phyloP scores from a whole-genome alignment of 2,113 vertebrate genomes.

The Rhea pennata region DNA sequence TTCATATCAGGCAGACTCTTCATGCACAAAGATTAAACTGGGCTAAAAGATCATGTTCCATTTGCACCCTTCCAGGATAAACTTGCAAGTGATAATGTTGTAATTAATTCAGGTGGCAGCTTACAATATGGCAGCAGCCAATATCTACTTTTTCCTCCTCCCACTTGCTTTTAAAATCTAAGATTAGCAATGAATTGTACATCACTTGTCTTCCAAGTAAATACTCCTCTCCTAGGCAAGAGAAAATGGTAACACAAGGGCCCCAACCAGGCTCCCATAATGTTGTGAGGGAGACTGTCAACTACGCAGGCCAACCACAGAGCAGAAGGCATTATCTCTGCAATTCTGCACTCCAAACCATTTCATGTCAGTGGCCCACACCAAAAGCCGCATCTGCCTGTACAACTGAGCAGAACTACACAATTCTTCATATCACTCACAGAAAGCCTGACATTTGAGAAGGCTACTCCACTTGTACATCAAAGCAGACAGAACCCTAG shows the following conservation, averaged over 20 bases:
- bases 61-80: not conserved
- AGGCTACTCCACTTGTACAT: not conserved
- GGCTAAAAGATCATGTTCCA: not conserved
- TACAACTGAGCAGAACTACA: not conserved
- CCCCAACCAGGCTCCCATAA: not conserved
- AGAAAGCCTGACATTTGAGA: not conserved
- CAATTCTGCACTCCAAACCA: not conserved
- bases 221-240: not conserved
- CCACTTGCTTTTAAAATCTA: not conserved
- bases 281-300: not conserved
- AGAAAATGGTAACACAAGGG: not conserved
- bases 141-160: not conserved
- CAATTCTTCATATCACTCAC: not conserved
- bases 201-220: not conserved
- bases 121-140: not conserved
- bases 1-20: not conserved
- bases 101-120: not conserved
- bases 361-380: not conserved
- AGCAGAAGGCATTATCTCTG: too few species aligned
- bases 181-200: not conserved
- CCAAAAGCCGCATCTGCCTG: not conserved
- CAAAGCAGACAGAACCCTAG: not conserved
- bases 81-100: fast-evolving
- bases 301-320: not conserved
- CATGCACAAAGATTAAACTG: not conserved